These are phyloP conservation scores for Elaphurus davidianus DNA, from an alignment of 2,113 vertebrate species.

Conservation along the genomic window DNA sequence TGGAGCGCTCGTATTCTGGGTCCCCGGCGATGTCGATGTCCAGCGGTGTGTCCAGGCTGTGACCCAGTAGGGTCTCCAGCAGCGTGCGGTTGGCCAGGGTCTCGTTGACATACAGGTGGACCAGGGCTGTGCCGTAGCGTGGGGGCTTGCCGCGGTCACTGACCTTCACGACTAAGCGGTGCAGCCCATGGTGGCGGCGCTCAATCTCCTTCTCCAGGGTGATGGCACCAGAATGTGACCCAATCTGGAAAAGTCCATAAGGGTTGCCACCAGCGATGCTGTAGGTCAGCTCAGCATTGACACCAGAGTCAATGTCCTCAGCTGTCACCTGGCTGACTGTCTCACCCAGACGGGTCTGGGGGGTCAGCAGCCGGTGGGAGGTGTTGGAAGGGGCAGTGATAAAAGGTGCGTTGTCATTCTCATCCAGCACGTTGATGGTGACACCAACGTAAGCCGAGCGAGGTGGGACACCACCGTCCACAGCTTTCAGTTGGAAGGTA, in stretches of 20 bases:
- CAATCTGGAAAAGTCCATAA: constrained; percentile 94
- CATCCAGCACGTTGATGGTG: constrained; percentile 97
- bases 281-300: constrained; percentile 91
- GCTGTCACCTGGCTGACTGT: constrained; percentile 93
- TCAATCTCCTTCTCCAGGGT: constrained; percentile 93
- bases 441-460: constrained; percentile 95
- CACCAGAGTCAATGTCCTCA: constrained; percentile 93
- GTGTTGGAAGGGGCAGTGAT: constrained; percentile 95
- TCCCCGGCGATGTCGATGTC: constrained; percentile 97
- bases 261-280: constrained; percentile 95
- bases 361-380: constrained; percentile 91
- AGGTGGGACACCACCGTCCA: constrained; percentile 92
- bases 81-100: constrained; percentile 91
- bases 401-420: constrained; percentile 96
- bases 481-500: constrained; percentile 94
- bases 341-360: constrained; percentile 87
- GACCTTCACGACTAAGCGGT: constrained; percentile 94
- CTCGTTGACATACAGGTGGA: constrained; percentile 97
- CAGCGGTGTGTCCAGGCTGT: constrained; percentile 95
- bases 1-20: constrained; percentile 91
- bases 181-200: constrained; percentile 93
- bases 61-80: constrained; percentile 93
- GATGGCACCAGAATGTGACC: constrained; percentile 89
- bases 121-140: constrained; percentile 91
- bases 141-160: constrained; percentile 93